Conservation (phyloP, 2,113 vertebrate genomes). For the Brienomyrus longianalis region DNA sequence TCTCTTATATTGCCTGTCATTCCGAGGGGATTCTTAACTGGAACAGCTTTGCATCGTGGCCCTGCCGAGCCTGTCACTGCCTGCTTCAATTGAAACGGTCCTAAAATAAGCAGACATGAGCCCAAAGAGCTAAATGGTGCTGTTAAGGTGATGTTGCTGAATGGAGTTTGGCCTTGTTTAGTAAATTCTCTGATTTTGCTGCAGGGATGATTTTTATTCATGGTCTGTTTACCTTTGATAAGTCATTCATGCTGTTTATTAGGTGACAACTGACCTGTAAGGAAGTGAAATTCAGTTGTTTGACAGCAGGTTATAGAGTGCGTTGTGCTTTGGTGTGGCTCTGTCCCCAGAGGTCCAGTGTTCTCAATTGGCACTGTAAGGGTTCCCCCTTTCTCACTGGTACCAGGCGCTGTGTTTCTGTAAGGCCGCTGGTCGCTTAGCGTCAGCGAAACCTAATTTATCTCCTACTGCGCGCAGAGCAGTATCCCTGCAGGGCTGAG, state of each 20-base stretch:
- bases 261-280: neutral
- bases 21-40: neutral
- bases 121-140: neutral
- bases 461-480: neutral
- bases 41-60: neutral
- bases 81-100: neutral
- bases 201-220: neutral
- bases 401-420: neutral
- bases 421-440: neutral
- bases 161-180: neutral
- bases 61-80: neutral
- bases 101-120: neutral
- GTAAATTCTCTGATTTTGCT: neutral
- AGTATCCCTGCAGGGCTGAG: neutral
- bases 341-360: neutral
- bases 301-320: neutral
- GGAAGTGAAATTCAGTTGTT: conserved; percentile 11
- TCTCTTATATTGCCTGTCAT: neutral
- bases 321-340: neutral
- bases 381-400: neutral
- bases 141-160: neutral
- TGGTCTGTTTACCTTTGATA: neutral
- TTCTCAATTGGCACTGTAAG: neutral
- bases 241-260: neutral
- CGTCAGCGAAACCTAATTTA: neutral